phyloP scores from a whole-genome alignment of 92 coral and sea anemone genomes.

The Montipora capitata region DNA sequence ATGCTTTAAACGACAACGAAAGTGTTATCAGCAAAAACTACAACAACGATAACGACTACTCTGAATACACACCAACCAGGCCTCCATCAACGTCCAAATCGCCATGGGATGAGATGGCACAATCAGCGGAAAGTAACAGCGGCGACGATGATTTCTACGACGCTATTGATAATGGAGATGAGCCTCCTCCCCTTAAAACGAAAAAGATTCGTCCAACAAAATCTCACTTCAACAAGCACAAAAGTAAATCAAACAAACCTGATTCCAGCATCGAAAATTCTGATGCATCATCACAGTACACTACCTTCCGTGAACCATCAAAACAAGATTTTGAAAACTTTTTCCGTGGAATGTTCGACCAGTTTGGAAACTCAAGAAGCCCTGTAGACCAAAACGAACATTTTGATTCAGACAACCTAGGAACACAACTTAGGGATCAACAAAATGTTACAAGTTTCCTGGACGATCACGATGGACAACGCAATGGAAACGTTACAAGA shows the following conservation, averaged over 20 bases:
- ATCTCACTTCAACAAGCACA: constrained; percentile 51
- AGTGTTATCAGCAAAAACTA: constrained; percentile 23
- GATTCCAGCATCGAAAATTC: background rate
- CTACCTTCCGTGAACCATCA: constrained; percentile 31
- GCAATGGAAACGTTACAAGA: constrained; percentile 40
- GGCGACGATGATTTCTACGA: constrained; percentile 82
- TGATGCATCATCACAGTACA: background rate
- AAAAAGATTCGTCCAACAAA: constrained; percentile 74
- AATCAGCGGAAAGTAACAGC: constrained; percentile 49
- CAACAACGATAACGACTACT: background rate
- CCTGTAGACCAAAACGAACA: background rate
- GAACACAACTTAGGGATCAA: background rate
- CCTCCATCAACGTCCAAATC: background rate
- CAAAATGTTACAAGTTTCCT: constrained; percentile 20
- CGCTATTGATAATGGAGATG: constrained; percentile 69
- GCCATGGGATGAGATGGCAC: constrained; percentile 61
- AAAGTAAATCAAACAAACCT: constrained; percentile 8
- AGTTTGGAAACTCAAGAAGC: constrained; percentile 23
- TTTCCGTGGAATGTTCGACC: constrained; percentile 53
- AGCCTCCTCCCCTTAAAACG: constrained; percentile 41
- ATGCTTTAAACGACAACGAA: constrained; percentile 80
- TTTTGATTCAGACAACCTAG: background rate
- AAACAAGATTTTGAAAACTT: constrained; percentile 52
- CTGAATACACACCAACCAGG: background rate
- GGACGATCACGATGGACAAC: background rate